Base-by-base conservation (phyloP, 1,140 invertebrate genomes). In the Schlechtendalia chinensis region DNA sequence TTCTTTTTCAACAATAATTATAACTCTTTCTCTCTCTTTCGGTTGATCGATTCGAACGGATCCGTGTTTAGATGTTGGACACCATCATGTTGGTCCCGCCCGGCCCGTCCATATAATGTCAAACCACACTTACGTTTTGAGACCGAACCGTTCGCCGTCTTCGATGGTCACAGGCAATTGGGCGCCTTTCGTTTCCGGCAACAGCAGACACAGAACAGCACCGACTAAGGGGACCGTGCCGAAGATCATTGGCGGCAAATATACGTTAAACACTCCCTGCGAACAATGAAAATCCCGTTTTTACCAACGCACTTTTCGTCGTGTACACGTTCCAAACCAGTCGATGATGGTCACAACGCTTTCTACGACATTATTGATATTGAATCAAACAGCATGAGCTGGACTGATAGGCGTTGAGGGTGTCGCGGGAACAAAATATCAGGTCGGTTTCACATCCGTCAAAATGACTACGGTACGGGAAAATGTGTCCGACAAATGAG, bases 101-200 rank as follows among this genome's bases (percentile, higher is more conserved):
- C 8, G 3, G 32, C 32, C 8, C 8, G 32, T 50, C 10, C 39
- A 45, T 45, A 45, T 8, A 50, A 8, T 12, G 1, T 12, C 1
- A 12, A 50, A 50, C 12, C 47, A 29, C 5, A 54, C 56, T 11
- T 63, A 79, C 75, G 88, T 90, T 50, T 79, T 79, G 8, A 79
- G 58, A 10, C 93, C 94, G 84, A 95, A 96, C 82, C 92, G 89
- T 87, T 96, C 94, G 12, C 93, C 94, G 84, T 96, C 94, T 79
- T 90, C 89, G 1, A 96, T 84, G 0, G 93, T 94, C 84, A 94
- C 92, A 0, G 94, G 94, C 77, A 95, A 86, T 83, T 94, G 93
- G 61, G 92, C 90, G 83, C 93, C 90, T 82, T 94, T 87, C 0
- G 94, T 96, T 87, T 96, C 94, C 0, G 94, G 93, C 10, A 96